Evolutionary conservation across 1,140 invertebrate genomes (phyloP), one percentile per base, ranked within the genome.

Genomic region (Drosophila takahashii): DNA sequence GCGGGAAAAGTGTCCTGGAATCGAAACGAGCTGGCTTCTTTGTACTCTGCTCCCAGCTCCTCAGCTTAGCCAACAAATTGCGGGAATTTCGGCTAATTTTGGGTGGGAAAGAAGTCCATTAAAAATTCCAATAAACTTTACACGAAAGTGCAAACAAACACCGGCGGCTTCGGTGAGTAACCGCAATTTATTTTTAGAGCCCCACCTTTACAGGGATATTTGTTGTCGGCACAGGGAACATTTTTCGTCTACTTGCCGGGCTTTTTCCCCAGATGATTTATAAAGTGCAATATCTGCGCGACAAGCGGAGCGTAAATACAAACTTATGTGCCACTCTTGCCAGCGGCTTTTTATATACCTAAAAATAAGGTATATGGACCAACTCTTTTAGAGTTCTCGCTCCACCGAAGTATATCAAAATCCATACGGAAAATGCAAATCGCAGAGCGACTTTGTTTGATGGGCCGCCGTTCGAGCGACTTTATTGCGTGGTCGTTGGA

Each of bases 281-380:
- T 86, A 83, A 87, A 87, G 81, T 86, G 81, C 81, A 86, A 79
- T 86, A 87, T 71, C 66, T 70, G 45, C 32, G 79, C 61, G 59
- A 57, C 79, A 57, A 65, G 36, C 70, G 50, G 62, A 87, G 65
- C 79, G 79, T 72, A 70, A 75, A 69, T 72, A 72, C 75, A 81
- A 79, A 87, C 81, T 79, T 62, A 60, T 50, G 69, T 52, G 47
- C 22, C 50, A 47, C 36, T 54, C 36, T 32, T 27, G 27, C 64
- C 39, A 16, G 36, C 36, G 37, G 50, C 37, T 52, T 74, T 73
- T 50, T 62, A 41, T 54, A 29, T n/a, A n/a, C n/a, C n/a, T n/a
- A n/a, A n/a, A n/a, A n/a, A n/a, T n/a, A n/a, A n/a, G n/a, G n/a
- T n/a, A n/a, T n/a, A n/a, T n/a, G n/a, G n/a, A n/a, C 36, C 10